phyloP scores from a whole-genome alignment of 1,140 invertebrate species.

The Drosophila lacertosa region DNA sequence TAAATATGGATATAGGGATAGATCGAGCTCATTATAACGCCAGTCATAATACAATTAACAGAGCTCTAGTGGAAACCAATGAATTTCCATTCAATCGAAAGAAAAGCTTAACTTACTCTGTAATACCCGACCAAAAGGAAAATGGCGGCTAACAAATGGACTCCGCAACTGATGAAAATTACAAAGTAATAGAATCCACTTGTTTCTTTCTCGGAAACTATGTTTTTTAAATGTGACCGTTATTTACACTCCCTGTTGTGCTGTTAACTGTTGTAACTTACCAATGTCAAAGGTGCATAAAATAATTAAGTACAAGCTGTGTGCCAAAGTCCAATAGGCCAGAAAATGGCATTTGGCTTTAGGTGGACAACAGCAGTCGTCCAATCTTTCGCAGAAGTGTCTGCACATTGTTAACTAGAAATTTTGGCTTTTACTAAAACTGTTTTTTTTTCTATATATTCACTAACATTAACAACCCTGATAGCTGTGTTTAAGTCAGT shows the following conservation, averaged over 20 bases:
- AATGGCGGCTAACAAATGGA: neutral
- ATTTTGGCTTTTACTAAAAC: neutral
- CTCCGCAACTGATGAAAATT: too few species aligned
- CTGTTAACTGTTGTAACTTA: too few species aligned
- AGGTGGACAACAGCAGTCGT: neutral
- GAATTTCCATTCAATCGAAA: neutral
- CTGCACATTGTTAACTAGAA: neutral
- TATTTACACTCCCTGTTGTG: too few species aligned
- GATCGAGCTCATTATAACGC: neutral
- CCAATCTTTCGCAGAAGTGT: neutral
- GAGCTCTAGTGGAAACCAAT: neutral
- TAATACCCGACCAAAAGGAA: neutral
- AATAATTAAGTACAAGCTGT: neutral
- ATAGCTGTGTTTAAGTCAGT: too few species aligned
- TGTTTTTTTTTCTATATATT: neutral
- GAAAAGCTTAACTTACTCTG: neutral
- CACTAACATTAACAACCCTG: too few species aligned
- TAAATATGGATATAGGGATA: neutral
- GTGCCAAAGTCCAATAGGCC: neutral
- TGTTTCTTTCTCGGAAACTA: too few species aligned
- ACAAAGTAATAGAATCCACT: neutral
- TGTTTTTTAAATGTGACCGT: too few species aligned
- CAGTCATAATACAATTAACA: neutral
- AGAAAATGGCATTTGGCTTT: neutral
- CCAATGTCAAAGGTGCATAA: neutral